These are phyloP conservation scores for Pelagia noctiluca DNA, from an alignment of 30 jellyfish, hydroid and myxozoan species.

Conservation along the genomic window DNA sequence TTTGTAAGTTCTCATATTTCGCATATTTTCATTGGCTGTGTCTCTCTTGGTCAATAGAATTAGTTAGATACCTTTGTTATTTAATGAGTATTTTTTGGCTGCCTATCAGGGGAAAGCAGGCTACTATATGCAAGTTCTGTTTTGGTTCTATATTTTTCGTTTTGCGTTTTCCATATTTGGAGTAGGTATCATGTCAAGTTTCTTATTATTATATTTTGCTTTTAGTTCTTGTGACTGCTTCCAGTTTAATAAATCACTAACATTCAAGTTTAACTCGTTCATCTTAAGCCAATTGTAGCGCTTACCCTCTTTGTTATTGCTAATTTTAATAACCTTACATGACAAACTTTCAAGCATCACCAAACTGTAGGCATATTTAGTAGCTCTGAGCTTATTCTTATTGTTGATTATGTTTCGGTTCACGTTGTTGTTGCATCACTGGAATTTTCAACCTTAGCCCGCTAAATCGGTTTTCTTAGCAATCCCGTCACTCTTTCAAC, in stretches of 20 bases:
- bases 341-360: background rate
- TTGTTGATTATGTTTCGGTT: background rate
- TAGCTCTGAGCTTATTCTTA: slow-evolving; percentile 6
- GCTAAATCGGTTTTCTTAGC: too few species aligned
- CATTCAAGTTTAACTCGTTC: background rate
- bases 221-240: slow-evolving; percentile 3
- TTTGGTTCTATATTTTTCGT: background rate
- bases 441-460: too few species aligned
- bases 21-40: too few species aligned
- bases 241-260: background rate
- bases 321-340: background rate
- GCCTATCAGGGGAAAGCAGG: too few species aligned
- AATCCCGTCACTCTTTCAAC: too few species aligned
- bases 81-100: too few species aligned
- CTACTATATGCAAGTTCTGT: background rate
- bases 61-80: too few species aligned
- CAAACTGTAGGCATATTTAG: background rate
- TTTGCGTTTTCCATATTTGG: background rate
- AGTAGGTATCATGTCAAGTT: slow-evolving; percentile 15
- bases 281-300: background rate
- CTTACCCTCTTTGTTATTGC: background rate
- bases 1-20: too few species aligned
- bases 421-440: too few species aligned
- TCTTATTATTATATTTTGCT: background rate
- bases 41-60: too few species aligned